Percentiles rank a stretch among this genome's conserved stretches.
Conservation (phyloP, 2,797 vertebrate genomes). For the Trematomus bernacchii region DNA sequence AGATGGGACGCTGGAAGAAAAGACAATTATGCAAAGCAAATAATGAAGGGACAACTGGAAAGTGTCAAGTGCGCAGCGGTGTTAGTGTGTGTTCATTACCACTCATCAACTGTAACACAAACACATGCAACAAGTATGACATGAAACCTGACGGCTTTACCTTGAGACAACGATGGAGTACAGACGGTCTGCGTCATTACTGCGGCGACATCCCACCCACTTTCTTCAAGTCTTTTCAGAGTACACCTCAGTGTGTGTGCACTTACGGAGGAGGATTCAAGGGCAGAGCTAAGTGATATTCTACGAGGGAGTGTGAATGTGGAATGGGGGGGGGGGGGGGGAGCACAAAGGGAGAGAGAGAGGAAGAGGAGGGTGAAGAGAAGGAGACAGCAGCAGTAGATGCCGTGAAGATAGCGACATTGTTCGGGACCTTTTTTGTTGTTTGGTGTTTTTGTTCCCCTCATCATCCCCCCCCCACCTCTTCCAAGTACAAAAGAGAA, state of each 20-base stretch:
- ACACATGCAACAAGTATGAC: conserved; percentile 13
- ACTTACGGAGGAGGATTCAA: conserved; percentile 80
- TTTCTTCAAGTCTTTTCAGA: conserved; percentile 72
- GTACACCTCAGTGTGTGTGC: conserved; percentile 54
- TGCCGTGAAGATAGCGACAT: conserved; percentile 75
- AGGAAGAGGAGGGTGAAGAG: conserved; percentile 66
- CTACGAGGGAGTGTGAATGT: conserved; percentile 70
- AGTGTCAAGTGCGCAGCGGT: conserved; percentile 23
- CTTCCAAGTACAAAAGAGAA: conserved; percentile 81
- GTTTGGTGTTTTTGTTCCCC: conserved; percentile 75
- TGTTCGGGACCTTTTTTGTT: conserved; percentile 81
- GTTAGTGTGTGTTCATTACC: conserved; percentile 52
- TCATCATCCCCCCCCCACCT: conserved; percentile 59
- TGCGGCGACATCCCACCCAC: conserved; percentile 49
- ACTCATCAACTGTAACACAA: conserved; percentile 35
- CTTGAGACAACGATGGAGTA: conserved; percentile 56
- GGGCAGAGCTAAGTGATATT: conserved; percentile 82
- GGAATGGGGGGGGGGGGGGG: conserved; percentile 26
- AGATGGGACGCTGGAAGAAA: conserved; percentile 22
- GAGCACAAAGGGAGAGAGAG: conserved; percentile 64
- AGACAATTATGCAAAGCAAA: conserved; percentile 57
- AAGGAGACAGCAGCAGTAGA: conserved; percentile 71
- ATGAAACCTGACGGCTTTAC: conserved; percentile 49
- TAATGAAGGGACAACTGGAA: conserved; percentile 40
- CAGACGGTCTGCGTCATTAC: conserved; percentile 47